A percentile compares a stretch with the other conserved stretches of the same genome.
These are phyloP conservation scores for Eurypyga helias DNA, from an alignment of 2,113 vertebrate genomes.

Conservation along the genomic window DNA sequence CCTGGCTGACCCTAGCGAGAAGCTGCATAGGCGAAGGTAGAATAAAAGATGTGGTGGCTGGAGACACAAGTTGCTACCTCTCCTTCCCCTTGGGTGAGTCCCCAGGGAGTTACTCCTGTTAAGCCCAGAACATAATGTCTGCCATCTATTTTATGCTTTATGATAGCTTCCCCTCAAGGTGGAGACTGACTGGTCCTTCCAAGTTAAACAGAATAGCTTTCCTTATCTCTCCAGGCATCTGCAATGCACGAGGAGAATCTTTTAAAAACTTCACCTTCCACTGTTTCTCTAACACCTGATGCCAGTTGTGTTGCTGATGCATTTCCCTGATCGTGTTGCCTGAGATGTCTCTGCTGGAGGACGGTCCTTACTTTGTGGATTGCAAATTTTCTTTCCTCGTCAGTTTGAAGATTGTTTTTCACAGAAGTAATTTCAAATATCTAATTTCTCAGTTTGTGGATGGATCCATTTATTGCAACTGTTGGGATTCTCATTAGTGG, in stretches of 20 bases:
- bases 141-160: neutral
- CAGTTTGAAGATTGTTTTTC: conserved; percentile 8
- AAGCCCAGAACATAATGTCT: neutral
- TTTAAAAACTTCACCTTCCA: neutral
- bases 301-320: neutral
- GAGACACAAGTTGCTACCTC: neutral
- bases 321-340: neutral
- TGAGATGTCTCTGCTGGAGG: neutral
- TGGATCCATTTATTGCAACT: neutral
- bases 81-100: neutral
- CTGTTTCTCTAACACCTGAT: neutral
- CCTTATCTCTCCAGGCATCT: neutral
- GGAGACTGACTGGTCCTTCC: neutral
- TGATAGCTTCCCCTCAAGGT: neutral
- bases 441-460: neutral
- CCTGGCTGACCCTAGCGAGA: neutral
- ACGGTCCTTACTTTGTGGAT: neutral
- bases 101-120: neutral
- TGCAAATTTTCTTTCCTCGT: neutral
- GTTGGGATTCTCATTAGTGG: conserved; percentile 20
- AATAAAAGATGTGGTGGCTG: neutral
- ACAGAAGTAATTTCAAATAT: neutral
- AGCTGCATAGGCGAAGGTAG: neutral
- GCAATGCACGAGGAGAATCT: neutral
- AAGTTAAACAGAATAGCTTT: neutral